phyloP scores from a whole-genome alignment of 2,113 vertebrate species.

The Illadopsis cleaveri region DNA sequence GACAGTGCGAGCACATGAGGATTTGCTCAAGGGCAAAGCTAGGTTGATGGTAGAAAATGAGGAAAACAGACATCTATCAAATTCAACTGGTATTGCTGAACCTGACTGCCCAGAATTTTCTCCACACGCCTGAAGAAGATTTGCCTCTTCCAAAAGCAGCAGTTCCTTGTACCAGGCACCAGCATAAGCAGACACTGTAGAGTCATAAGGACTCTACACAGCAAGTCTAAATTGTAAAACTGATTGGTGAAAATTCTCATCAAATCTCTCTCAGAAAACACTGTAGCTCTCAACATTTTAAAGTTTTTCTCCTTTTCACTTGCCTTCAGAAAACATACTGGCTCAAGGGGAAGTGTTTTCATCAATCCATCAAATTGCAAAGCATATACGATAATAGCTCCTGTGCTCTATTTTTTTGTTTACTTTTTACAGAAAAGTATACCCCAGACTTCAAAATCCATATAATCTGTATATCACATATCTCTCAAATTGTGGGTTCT shows the following conservation, averaged over 20 bases:
- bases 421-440: not conserved
- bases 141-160: not conserved
- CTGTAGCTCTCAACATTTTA: accelerated
- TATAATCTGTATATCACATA: not conserved
- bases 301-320: not conserved
- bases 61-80: not conserved
- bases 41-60: not conserved
- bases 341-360: not conserved
- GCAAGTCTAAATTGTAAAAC: not conserved
- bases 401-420: not conserved
- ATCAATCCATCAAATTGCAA: not conserved
- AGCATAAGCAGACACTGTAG: not conserved
- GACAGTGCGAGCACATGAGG: not conserved
- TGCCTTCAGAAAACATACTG: not conserved
- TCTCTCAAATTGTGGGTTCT: not conserved
- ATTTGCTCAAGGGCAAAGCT: not conserved
- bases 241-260: not conserved
- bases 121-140: not conserved
- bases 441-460: not conserved
- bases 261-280: not conserved
- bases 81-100: not conserved
- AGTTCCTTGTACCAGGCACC: not conserved
- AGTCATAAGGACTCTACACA: not conserved
- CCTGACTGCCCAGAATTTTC: not conserved
- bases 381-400: not conserved